These are phyloP conservation scores for Chrysopa pallens DNA, from an alignment of 1,140 invertebrate genomes.

Conservation along the genomic window DNA sequence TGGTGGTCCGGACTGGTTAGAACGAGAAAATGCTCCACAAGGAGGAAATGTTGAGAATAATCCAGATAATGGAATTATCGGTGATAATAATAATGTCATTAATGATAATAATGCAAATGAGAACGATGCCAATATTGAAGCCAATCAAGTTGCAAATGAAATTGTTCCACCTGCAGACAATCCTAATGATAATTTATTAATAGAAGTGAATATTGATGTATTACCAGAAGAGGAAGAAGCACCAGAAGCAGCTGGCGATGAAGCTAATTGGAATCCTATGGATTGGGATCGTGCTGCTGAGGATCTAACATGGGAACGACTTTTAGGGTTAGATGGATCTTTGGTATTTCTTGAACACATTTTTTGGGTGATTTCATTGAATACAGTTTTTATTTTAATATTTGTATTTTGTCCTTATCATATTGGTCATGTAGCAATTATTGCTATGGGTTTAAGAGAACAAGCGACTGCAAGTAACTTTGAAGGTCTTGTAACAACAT, in stretches of 20 bases:
- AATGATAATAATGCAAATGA: constrained; percentile 14
- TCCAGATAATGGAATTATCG: constrained; percentile 3
- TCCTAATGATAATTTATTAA: constrained; percentile 14
- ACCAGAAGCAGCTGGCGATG: constrained; percentile 33
- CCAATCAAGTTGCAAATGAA: constrained; percentile 15
- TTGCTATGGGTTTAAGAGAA: constrained; percentile 55
- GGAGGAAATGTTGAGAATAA: constrained; percentile 12
- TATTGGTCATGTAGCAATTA: constrained; percentile 73
- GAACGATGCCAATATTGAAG: constrained; percentile 10
- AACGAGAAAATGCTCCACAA: constrained; percentile 38
- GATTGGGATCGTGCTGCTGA: constrained; percentile 96
- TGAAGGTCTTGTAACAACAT: constrained; percentile 79
- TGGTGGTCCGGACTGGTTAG: constrained; percentile 89
- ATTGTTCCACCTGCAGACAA: constrained; percentile 14
- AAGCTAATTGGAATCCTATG: constrained; percentile 95
- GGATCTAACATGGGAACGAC: constrained; percentile 93
- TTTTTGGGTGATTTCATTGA: constrained; percentile 96
- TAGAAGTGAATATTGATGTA: constrained; percentile 12
- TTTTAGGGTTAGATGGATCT: constrained; percentile 91
- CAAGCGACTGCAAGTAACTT: constrained; percentile 64
- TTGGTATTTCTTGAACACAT: constrained; percentile 96
- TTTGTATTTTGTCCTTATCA: constrained; percentile 93
- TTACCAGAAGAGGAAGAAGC: constrained; percentile 9
- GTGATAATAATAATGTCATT: constrained; percentile 27
- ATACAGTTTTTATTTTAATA: constrained; percentile 88